Evolutionary conservation across 2,113 vertebrate species (phyloP).

Genomic region (Hippocampus barbouri): DNA sequence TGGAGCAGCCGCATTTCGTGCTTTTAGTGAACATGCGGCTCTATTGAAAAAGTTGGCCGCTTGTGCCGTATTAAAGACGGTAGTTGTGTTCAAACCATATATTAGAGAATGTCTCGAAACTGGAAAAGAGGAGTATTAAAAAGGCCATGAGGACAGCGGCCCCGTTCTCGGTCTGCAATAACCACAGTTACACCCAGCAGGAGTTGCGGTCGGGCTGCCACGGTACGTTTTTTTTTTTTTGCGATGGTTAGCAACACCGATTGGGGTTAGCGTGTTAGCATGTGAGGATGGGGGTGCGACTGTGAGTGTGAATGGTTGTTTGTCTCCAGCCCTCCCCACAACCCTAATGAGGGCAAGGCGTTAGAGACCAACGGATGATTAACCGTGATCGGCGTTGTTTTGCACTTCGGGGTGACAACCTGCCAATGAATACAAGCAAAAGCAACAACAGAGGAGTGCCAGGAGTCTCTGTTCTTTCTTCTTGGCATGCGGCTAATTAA

Average conservation of each 20-base stretch:
- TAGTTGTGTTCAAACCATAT: neutral
- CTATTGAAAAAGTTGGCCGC: neutral
- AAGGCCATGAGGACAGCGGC: neutral
- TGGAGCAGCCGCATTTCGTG: neutral
- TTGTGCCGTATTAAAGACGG: neutral
- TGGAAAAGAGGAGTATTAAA: neutral
- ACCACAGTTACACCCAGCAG: neutral
- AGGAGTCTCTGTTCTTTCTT: neutral
- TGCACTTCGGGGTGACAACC: neutral
- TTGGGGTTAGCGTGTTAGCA: neutral
- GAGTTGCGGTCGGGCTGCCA: neutral
- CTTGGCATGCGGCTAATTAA: neutral
- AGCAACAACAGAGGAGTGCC: neutral
- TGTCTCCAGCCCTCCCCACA: no score
- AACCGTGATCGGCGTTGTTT: neutral
- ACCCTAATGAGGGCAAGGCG: neutral
- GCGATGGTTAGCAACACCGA: neutral
- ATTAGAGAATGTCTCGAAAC: neutral
- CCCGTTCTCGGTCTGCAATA: no score
- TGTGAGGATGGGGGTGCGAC: neutral
- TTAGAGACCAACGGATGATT: neutral
- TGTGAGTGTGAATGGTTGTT: no score
- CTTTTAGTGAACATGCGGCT: neutral
- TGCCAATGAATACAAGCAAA: neutral
- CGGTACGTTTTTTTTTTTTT: neutral